Evolutionary conservation across 2,888 invertebrate species (phyloP).

Genomic region (Omphaloscelis lunosa): DNA sequence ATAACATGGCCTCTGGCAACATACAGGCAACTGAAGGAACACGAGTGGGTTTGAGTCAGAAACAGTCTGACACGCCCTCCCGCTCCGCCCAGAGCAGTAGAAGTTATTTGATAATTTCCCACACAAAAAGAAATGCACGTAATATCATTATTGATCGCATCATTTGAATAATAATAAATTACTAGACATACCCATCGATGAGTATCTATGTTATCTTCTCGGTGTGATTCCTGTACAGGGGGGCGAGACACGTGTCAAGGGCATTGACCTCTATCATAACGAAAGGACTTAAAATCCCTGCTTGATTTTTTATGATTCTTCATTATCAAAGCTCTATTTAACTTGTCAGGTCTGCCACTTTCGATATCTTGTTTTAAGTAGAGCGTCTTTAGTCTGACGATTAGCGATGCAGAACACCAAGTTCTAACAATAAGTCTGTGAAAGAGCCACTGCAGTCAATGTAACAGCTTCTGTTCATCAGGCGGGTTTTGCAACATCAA

Average conservation of each 20-base stretch:
- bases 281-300: constrained; percentile 6
- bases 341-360: not conserved
- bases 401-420: too few species aligned
- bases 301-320: not conserved
- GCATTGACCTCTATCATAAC: constrained; percentile 25
- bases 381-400: not conserved
- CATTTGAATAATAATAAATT: not conserved
- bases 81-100: too few species aligned
- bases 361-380: not conserved
- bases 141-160: constrained; percentile 16
- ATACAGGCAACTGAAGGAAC: too few species aligned
- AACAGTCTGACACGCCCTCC: too few species aligned
- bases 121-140: not conserved
- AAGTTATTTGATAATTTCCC: too few species aligned
- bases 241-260: constrained; percentile 44
- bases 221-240: constrained; percentile 27
- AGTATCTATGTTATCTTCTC: constrained; percentile 42
- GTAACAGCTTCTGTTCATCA: not conserved
- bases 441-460: too few species aligned
- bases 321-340: not conserved
- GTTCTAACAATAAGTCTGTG: too few species aligned
- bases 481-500: not conserved
- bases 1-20: too few species aligned
- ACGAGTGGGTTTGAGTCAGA: too few species aligned
- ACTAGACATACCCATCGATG: constrained; percentile 22